A percentile compares a stretch with the other conserved stretches of the same genome.
phyloP scores from a whole-genome alignment of 2,113 vertebrate genomes.

The Stigmatopora argus region DNA sequence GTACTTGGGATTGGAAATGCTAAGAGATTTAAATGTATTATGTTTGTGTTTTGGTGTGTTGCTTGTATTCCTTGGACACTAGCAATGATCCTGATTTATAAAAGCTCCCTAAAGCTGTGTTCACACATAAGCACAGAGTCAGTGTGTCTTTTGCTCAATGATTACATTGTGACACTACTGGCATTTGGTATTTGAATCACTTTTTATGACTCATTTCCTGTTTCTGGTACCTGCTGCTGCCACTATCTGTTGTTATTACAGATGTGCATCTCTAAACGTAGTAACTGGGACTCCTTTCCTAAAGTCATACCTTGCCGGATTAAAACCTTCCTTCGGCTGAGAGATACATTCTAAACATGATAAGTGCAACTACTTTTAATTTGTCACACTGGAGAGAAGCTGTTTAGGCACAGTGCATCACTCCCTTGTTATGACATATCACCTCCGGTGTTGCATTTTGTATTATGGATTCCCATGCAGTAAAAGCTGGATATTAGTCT shows the following conservation, averaged over 20 bases:
- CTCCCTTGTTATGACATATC: constrained; percentile 39
- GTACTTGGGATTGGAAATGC: constrained; percentile 18
- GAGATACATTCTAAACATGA: constrained; percentile 27
- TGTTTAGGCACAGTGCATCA: constrained; percentile 33
- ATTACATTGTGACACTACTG: constrained; percentile 26
- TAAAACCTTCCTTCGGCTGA: constrained; percentile 19
- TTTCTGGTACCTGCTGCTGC: constrained; percentile 26
- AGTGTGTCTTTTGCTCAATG: constrained; percentile 14
- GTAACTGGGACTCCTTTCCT: constrained; percentile 18
- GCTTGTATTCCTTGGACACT: constrained; percentile 40
- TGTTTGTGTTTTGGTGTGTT: constrained; percentile 21
- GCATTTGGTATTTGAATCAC: constrained; percentile 24
- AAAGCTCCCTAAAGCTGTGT: constrained; percentile 32
- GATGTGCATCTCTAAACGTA: constrained; percentile 23
- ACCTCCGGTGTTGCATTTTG: constrained; percentile 22
- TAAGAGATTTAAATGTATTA: constrained; percentile 43
- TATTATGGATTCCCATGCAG: constrained; percentile 22
- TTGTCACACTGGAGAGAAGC: constrained; percentile 29
- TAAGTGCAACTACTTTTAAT: constrained; percentile 35
- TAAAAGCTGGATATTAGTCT: constrained; percentile 22
- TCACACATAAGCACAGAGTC: constrained; percentile 15
- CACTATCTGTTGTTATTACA: constrained; percentile 26
- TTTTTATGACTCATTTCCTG: constrained; percentile 30
- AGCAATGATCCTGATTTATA: constrained; percentile 56
- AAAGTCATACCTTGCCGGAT: constrained; percentile 23